Evolutionary conservation across 2,888 invertebrate genomes (phyloP).

Genomic region (Xestia ashworthii): DNA sequence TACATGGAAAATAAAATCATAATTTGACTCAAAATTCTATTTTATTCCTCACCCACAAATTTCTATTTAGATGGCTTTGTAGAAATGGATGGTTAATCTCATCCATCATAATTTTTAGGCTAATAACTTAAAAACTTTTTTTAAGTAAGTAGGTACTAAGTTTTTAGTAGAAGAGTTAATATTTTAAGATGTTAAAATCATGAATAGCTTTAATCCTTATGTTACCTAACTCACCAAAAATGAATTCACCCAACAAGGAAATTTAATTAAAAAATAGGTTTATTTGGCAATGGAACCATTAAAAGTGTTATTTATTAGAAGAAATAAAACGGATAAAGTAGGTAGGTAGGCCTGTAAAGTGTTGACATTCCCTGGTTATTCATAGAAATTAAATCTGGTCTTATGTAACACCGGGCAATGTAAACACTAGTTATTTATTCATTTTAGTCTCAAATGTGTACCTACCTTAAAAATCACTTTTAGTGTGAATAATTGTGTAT

Average conservation of each 20-base stretch:
- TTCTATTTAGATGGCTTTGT: neutral
- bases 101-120: neutral
- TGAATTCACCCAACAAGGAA: slow-evolving; percentile 31
- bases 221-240: slow-evolving; percentile 60
- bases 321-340: neutral
- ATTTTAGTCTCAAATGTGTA: slow-evolving; percentile 42
- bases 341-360: slow-evolving; percentile 6
- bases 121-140: neutral
- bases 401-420: slow-evolving; percentile 20
- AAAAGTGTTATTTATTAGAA: neutral
- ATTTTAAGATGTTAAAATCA: slow-evolving; percentile 2
- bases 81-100: neutral
- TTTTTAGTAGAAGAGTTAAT: neutral
- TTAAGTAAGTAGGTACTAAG: neutral
- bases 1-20: neutral
- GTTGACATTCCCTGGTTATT: slow-evolving; percentile 10
- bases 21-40: neutral
- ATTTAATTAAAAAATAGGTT: neutral
- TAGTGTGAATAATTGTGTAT: slow-evolving; percentile 51
- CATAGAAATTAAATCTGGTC: neutral
- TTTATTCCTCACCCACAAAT: slow-evolving; percentile 14
- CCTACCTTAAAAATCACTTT: slow-evolving; percentile 40
- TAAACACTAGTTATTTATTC: slow-evolving; percentile 20
- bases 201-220: slow-evolving; percentile 9
- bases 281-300: neutral